phyloP scores from a whole-genome alignment of 2,888 invertebrate genomes.

The Spilosoma lubricipeda region DNA sequence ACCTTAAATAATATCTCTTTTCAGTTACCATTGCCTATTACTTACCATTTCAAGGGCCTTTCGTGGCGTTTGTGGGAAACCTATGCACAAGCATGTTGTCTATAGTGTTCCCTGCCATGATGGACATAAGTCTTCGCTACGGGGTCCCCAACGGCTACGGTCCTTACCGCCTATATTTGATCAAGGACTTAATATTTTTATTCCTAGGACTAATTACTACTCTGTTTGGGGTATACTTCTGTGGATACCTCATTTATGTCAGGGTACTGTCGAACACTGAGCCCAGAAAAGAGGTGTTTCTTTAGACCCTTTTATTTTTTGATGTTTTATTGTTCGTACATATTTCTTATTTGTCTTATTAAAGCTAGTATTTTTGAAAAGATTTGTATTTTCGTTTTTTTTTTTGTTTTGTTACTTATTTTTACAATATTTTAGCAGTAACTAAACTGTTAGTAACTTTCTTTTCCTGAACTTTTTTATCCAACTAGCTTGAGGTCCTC shows the following conservation, averaged over 20 bases:
- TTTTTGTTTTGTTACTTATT: not conserved
- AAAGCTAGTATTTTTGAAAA: not conserved
- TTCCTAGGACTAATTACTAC: conserved; percentile 53
- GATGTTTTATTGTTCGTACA: not conserved
- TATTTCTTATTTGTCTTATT: not conserved
- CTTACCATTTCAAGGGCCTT: conserved; percentile 69
- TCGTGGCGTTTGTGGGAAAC: conserved; percentile 72
- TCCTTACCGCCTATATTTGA: conserved; percentile 50
- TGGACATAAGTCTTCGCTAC: conserved; percentile 70
- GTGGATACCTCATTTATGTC: conserved; percentile 63
- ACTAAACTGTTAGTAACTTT: too few relatives aligned
- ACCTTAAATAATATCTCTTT: conserved; percentile 35
- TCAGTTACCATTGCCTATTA: conserved; percentile 67
- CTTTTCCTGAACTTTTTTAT: too few relatives aligned
- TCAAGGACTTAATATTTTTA: conserved; percentile 62
- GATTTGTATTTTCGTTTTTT: not conserved
- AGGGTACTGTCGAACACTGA: conserved; percentile 45
- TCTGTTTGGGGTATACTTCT: conserved; percentile 57
- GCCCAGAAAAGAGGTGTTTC: not conserved
- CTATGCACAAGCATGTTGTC: conserved; percentile 67
- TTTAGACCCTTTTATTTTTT: not conserved
- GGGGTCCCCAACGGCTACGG: conserved; percentile 61
- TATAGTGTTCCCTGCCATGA: conserved; percentile 70
- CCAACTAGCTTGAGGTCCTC: too few relatives aligned
- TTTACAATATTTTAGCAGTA: not conserved